Evolutionary conservation across 2,797 vertebrate genomes (phyloP).

Genomic region (Glossophaga mutica): DNA sequence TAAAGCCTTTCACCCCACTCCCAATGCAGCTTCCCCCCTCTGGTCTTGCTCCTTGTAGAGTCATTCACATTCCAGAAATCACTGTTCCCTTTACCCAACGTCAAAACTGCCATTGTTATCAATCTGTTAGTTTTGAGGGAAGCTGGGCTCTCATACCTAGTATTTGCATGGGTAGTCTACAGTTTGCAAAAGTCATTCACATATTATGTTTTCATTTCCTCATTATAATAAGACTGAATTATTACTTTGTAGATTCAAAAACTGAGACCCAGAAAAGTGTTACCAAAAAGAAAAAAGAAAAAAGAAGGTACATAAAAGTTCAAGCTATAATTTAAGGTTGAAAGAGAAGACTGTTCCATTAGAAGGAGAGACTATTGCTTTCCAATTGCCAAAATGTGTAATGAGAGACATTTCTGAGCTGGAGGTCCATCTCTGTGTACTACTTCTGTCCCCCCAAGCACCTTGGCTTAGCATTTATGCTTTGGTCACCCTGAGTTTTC

Average conservation of each 20-base stretch:
- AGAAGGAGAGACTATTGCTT: not conserved
- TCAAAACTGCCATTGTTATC: not conserved
- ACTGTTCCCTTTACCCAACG: not conserved
- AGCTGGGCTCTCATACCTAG: not conserved
- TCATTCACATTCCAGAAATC: not conserved
- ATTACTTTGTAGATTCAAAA: constrained; percentile 39
- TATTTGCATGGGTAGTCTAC: not conserved
- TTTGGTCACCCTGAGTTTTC: not conserved
- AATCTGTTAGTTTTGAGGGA: not conserved
- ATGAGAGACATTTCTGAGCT: not conserved
- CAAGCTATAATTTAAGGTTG: constrained; percentile 4
- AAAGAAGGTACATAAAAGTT: not conserved
- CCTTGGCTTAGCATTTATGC: not conserved
- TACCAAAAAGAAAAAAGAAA: not conserved
- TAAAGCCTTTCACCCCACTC: not conserved
- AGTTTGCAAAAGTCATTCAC: not conserved
- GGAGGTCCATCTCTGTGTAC: not conserved
- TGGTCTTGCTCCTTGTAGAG: not conserved
- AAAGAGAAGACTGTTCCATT: not conserved
- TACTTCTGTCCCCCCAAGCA: not conserved
- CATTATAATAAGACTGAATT: not conserved
- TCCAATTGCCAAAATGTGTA: not conserved
- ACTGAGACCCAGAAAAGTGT: not conserved
- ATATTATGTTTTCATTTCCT: not conserved
- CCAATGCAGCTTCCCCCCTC: not conserved